phyloP scores from a whole-genome alignment of 2,888 invertebrate species.

The Nudaria mundana region DNA sequence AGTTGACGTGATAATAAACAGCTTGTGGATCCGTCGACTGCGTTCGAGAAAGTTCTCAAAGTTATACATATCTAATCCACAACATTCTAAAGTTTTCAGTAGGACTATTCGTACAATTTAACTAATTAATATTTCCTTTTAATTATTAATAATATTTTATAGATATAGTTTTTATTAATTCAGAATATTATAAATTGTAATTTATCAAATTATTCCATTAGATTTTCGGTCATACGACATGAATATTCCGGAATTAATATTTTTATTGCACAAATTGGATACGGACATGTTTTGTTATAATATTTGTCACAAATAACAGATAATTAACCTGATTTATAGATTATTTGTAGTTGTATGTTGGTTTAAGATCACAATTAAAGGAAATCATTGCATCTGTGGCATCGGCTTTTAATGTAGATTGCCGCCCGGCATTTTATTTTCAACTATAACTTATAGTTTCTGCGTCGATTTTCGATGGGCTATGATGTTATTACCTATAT shows the following conservation, averaged over 20 bases:
- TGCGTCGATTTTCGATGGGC: no score
- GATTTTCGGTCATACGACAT: constrained; percentile 9
- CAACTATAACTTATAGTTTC: no score
- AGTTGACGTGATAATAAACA: background rate
- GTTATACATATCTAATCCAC: constrained; percentile 36
- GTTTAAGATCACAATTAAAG: no score
- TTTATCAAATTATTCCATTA: constrained; percentile 41
- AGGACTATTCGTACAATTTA: constrained; percentile 36
- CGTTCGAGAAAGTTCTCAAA: constrained; percentile 10
- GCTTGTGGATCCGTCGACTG: background rate
- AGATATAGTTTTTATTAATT: constrained; percentile 41
- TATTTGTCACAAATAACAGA: constrained; percentile 22
- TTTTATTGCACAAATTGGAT: constrained; percentile 33
- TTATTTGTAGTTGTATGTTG: no score
- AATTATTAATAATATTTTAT: constrained; percentile 30
- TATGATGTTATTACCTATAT: no score
- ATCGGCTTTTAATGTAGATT: no score
- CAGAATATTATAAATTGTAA: constrained; percentile 33
- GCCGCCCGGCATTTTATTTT: no score
- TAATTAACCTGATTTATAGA: constrained; percentile 21
- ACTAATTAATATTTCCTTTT: constrained; percentile 47
- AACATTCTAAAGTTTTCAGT: constrained; percentile 33
- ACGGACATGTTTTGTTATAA: constrained; percentile 22
- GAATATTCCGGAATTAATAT: no score
- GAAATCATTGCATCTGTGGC: no score